Base-by-base conservation (phyloP, 2,888 invertebrate species). In the Dermolepida albohirtum region DNA sequence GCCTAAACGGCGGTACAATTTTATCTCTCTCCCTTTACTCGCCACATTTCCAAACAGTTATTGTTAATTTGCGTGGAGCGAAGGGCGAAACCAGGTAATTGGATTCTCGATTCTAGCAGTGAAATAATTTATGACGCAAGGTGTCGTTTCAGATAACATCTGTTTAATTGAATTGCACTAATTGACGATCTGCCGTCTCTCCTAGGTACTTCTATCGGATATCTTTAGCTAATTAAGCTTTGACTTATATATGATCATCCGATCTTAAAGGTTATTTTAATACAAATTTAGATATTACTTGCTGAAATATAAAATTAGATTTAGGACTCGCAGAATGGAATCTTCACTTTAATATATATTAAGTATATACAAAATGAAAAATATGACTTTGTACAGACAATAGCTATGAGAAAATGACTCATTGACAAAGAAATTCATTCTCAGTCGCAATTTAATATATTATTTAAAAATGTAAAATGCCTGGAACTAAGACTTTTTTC, bases 151-250 rank as follows among this genome's bases (percentile, higher is more conserved):
- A 50, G 27, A 50, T 50, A 50, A 50, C 50, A 50, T 50, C 50
- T 27, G 50, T 27, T 50, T 50, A 16, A 50, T 50, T 50, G 50
- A 50, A 50, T 50, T 50, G 16, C 27, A 17, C 50, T 50, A 50
- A 50, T 50, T 50, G 50, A 17, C 27, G 27, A 50, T 27, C 50
- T 50, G 27, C 17, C 50, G 22, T 27, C 50, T 22, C 11, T 22
- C 22, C 50, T 50, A 17, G 11, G 22, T 16, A 27, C 11, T 50
- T 50, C 50, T 50, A 22, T 50, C 50, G 17, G 50, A 50, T 14
- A 22, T 50, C 27, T 27, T 17, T n/a, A 27, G 27, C 27, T 50
- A 50, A 50, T 50, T 50, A 50, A 16, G 14, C 27, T 50, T 50
- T n/a, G 50, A 50, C 17, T 50, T 50, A 50, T 50, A 14, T 27